These are phyloP conservation scores for Schizotus pectinicornis DNA, from an alignment of 2,888 invertebrate genomes.

Conservation along the genomic window DNA sequence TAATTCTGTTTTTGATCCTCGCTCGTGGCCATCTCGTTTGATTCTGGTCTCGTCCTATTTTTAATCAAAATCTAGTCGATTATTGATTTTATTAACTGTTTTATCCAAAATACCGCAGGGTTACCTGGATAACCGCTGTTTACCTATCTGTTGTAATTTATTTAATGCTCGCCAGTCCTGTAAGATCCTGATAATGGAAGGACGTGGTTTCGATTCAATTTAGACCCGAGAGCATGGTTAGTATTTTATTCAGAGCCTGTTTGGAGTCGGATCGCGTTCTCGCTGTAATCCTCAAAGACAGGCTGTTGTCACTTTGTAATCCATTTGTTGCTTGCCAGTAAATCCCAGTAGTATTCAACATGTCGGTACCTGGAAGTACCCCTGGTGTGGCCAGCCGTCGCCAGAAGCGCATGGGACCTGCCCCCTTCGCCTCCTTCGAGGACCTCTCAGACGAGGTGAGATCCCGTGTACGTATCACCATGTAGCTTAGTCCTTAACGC, in stretches of 20 bases:
- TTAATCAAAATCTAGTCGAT: constrained; percentile 22
- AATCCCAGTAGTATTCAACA: constrained; percentile 47
- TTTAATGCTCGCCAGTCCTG: neutral
- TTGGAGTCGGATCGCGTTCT: constrained; percentile 2
- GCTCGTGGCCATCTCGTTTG: neutral
- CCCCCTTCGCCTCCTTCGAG: constrained; percentile 94
- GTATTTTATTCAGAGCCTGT: neutral
- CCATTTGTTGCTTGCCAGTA: constrained; percentile 46
- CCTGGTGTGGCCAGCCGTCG: constrained; percentile 45
- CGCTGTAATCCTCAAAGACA: constrained; percentile 9
- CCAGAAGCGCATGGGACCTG: constrained; percentile 87
- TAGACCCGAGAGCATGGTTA: neutral
- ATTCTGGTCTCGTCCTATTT: constrained; percentile 10
- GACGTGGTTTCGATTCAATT: neutral
- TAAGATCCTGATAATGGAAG: neutral
- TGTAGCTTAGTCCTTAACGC: constrained; percentile 47
- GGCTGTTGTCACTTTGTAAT: constrained; percentile 15
- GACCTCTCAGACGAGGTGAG: constrained; percentile 85
- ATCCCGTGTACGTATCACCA: constrained; percentile 66
- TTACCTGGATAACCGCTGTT: constrained; percentile 6
- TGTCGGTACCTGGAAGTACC: constrained; percentile 50
- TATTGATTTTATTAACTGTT: constrained; percentile 23
- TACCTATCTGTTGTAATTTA: too few species aligned
- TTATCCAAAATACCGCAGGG: constrained; percentile 13
- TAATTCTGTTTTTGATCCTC: neutral